Conservation (phyloP, 2,113 vertebrate genomes). For the Tetrao urogallus region DNA sequence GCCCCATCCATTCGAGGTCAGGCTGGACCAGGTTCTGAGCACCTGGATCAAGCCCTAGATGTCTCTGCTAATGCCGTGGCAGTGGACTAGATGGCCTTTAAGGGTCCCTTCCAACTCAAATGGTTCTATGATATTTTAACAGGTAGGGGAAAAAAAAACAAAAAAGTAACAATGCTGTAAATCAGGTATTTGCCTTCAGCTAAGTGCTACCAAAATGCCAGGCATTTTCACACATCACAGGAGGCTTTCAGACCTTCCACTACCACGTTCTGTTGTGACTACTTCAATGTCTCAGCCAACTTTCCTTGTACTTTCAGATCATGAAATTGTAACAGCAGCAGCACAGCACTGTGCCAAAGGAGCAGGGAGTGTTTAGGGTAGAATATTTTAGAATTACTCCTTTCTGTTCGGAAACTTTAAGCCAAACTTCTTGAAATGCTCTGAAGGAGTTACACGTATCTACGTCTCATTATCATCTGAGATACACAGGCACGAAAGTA, state of each 20-base stretch:
- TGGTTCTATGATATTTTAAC: neutral
- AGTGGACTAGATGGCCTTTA: no score
- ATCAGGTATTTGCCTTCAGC: rapidly evolving
- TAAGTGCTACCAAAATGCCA: neutral
- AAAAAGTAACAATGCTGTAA: rapidly evolving
- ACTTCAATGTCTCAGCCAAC: rapidly evolving
- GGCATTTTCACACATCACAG: neutral
- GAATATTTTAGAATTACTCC: neutral
- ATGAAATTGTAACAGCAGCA: neutral
- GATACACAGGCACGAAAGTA: neutral
- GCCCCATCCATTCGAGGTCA: no score
- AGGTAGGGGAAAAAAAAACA: neutral
- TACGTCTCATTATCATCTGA: neutral
- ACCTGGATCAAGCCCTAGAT: no score
- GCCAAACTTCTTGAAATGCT: neutral
- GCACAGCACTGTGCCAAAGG: neutral
- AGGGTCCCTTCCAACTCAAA: no score
- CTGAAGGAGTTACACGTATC: neutral
- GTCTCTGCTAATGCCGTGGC: no score
- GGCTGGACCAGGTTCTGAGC: no score
- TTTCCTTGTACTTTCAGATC: neutral
- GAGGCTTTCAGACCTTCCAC: rapidly evolving
- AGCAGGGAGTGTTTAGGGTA: neutral
- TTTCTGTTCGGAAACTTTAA: neutral
- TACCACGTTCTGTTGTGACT: rapidly evolving